A percentile compares a stretch with the other conserved stretches of the same genome.
Evolutionary conservation across 2,113 vertebrate species (phyloP).

Genomic region (Platysteira castanea): DNA sequence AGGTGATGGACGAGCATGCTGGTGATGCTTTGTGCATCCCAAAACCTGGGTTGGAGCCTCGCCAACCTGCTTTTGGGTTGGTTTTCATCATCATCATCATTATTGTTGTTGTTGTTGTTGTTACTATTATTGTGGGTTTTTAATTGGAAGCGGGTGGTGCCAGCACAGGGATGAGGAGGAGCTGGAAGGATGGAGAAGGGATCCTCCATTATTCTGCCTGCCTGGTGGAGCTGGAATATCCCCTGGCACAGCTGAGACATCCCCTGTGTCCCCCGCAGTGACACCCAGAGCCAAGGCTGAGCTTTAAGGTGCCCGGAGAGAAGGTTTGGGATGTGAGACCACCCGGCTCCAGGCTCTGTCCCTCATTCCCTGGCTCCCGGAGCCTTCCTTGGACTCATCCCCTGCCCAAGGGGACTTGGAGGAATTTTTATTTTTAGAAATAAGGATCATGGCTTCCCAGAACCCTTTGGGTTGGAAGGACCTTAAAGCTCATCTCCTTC

Average conservation of each 20-base stretch:
- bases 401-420: neutral
- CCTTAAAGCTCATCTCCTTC: neutral
- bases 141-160: neutral
- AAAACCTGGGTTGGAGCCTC: neutral
- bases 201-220: neutral
- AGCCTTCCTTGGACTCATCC: neutral
- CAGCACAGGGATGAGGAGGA: neutral
- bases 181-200: neutral
- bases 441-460: neutral
- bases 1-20: neutral
- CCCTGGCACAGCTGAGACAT: neutral
- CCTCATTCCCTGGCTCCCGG: neutral
- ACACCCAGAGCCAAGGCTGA: neutral
- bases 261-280: neutral
- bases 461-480: neutral
- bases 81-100: neutral
- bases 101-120: accelerated
- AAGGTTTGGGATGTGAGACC: neutral
- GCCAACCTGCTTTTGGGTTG: neutral
- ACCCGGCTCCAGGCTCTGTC: accelerated
- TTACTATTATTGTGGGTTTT: neutral
- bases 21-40: neutral
- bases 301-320: neutral
- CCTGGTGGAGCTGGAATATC: neutral
- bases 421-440: neutral